phyloP scores from a whole-genome alignment of 2,113 vertebrate species.

The Cinclus cinclus region DNA sequence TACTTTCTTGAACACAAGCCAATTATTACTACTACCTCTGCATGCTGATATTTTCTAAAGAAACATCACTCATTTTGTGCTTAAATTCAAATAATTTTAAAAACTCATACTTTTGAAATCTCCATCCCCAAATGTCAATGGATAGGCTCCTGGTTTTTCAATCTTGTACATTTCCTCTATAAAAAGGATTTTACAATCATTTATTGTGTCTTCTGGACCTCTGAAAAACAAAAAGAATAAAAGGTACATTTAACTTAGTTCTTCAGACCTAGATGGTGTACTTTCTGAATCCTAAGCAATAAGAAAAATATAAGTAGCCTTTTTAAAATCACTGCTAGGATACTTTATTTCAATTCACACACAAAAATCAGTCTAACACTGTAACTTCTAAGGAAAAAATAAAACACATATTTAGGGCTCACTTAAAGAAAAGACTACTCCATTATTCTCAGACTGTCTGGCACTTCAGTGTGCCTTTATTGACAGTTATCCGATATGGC shows the following conservation, averaged over 20 bases:
- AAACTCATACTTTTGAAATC: slow-evolving; percentile 88
- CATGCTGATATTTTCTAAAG: background rate
- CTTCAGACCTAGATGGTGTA: background rate
- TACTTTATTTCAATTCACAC: background rate
- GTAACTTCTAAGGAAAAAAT: background rate
- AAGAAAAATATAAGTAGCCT: background rate
- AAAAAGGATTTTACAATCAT: slow-evolving; percentile 91
- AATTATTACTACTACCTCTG: background rate
- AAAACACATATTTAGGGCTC: background rate
- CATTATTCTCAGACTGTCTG: background rate
- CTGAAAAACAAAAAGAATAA: slow-evolving; percentile 75
- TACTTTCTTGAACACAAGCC: background rate
- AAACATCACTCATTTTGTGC: background rate
- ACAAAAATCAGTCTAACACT: background rate
- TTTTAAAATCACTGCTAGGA: background rate
- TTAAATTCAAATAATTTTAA: background rate
- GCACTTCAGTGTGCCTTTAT: background rate
- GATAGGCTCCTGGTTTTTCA: slow-evolving; percentile 89
- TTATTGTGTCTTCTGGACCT: slow-evolving; percentile 88
- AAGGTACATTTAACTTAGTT: slow-evolving; percentile 12
- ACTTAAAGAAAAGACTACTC: background rate
- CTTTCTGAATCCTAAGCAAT: background rate
- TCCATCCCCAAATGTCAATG: slow-evolving; percentile 89
- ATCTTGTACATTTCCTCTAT: slow-evolving; percentile 95
- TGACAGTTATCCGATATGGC: background rate